Percentiles rank a stretch among this genome's conserved stretches.
These are phyloP conservation scores for Plectropomus leopardus DNA, from an alignment of 2,113 vertebrate genomes.

Conservation along the genomic window DNA sequence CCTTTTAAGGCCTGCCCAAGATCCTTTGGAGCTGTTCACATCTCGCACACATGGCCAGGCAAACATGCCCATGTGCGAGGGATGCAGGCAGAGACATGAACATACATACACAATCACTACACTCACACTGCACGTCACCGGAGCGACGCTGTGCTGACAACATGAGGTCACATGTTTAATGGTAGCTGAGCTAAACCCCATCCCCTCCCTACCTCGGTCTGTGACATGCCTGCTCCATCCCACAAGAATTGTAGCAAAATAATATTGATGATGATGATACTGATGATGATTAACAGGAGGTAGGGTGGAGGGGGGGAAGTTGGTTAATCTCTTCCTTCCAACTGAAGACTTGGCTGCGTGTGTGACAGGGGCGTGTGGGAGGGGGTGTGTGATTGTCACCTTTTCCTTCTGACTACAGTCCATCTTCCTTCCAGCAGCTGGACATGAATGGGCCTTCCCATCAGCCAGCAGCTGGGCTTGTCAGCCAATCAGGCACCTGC, in stretches of 20 bases:
- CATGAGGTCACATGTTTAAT: conserved; percentile 70
- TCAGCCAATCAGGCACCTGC: conserved; percentile 80
- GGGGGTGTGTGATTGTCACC: conserved; percentile 55
- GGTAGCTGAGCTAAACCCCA: conserved; percentile 43
- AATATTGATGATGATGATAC: conserved; percentile 42
- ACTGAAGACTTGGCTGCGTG: conserved; percentile 23
- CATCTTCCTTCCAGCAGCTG: conserved; percentile 71
- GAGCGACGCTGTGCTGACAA: conserved; percentile 36
- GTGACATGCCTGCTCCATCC: conserved; percentile 38
- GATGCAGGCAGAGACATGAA: conserved; percentile 23
- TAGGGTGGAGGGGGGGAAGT: conserved; percentile 6
- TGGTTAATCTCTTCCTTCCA: conserved; percentile 44
- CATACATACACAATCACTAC: conserved; percentile 24
- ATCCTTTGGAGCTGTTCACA: conserved; percentile 13
- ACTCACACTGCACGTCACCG: conserved; percentile 38
- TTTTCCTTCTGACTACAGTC: conserved; percentile 71
- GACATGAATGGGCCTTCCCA: conserved; percentile 55
- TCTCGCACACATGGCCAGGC: conserved; percentile 13
- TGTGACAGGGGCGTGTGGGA: conserved; percentile 15
- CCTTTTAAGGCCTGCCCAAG: conserved; percentile 47
- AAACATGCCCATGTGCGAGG: conserved; percentile 12
- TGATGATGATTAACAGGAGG: conserved; percentile 59
- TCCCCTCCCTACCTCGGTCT: conserved; percentile 34
- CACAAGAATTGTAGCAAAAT: conserved; percentile 30
- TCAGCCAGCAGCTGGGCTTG: conserved; percentile 66